Conservation (phyloP, 2,888 invertebrate species). For the Trichopria drosophilae region DNA sequence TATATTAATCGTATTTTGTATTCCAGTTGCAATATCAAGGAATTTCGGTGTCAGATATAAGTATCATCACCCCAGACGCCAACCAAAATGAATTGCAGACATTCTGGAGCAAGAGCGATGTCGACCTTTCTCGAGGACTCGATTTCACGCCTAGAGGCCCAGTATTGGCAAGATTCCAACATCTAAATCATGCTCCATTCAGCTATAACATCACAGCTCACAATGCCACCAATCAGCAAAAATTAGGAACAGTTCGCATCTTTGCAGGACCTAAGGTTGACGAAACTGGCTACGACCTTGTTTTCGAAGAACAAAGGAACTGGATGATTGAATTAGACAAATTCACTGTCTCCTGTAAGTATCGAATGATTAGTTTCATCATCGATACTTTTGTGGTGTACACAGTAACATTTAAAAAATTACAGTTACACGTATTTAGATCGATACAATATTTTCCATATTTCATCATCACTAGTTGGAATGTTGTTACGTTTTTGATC, state of each 20-base stretch:
- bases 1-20: too few species aligned
- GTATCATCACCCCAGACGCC: slow-evolving; percentile 12
- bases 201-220: slow-evolving; percentile 67
- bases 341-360: slow-evolving; percentile 68
- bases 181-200: slow-evolving; percentile 76
- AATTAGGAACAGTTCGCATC: slow-evolving; percentile 69
- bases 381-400: too few species aligned
- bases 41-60: slow-evolving; percentile 64
- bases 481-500: too few species aligned
- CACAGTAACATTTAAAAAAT: too few species aligned
- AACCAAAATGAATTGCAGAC: slow-evolving; percentile 61
- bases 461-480: too few species aligned
- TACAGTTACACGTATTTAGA: too few species aligned
- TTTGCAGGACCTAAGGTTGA: slow-evolving; percentile 71
- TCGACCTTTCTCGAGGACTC: slow-evolving; percentile 78
- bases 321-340: slow-evolving; percentile 76
- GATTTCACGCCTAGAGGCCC: slow-evolving; percentile 79
- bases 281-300: slow-evolving; percentile 68
- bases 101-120: slow-evolving; percentile 78
- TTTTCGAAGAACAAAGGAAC: slow-evolving; percentile 66
- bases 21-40: slow-evolving; percentile 67
- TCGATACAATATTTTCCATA: too few species aligned
- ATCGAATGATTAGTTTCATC: too few species aligned
- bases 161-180: slow-evolving; percentile 74
- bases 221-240: slow-evolving; percentile 60